Evolutionary conservation across 2,888 invertebrate genomes (phyloP), one percentile per base, ranked within the genome.

Genomic region (Amphipyra tragopoginis): DNA sequence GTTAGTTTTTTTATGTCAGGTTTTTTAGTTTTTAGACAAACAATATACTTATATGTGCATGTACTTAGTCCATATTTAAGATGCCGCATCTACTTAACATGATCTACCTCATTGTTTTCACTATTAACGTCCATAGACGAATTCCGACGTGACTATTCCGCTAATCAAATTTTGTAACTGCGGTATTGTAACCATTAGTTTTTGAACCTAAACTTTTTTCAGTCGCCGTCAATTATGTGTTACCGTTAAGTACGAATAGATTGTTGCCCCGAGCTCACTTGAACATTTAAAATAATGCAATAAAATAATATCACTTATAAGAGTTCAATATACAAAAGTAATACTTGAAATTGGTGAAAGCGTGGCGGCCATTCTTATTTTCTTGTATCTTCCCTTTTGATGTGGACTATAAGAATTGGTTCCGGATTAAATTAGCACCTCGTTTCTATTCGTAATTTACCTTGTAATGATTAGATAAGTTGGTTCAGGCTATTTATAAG

Each of bases 121-220:
- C 58, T 70, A 69, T 77, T 70, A 77, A 69, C 75, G 83, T 84
- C 81, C 85, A 86, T 89, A 91, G 93, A 88, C 88, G 90, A 90
- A 92, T 90, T 90, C 91, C 93, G 88, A 91, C 93, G 92, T 93
- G 92, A 92, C 90, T 88, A 93, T 92, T 92, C 91, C 90, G 92
- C 93, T 94, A 94, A 94, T 94, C 94, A 94, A 94, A 94, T 94
- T 94, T 94, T 92, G 93, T 93, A 93, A 94, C 93, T 91, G 90
- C 91, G 91, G 91, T 90, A 94, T 93, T 93, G 93, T 93, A 92
- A 86, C 90, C 87, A 93, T 92, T 89, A 69, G 57, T 50, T 74
- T 56, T 74, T 39, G 56, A 57, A 74, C 63, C 43, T 63, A 80
- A 69, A 87, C 80, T 85, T 91, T 92, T 91, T 91, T 92, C 86